Conservation (phyloP, 2,797 vertebrate genomes). For the Mallotus villosus region DNA sequence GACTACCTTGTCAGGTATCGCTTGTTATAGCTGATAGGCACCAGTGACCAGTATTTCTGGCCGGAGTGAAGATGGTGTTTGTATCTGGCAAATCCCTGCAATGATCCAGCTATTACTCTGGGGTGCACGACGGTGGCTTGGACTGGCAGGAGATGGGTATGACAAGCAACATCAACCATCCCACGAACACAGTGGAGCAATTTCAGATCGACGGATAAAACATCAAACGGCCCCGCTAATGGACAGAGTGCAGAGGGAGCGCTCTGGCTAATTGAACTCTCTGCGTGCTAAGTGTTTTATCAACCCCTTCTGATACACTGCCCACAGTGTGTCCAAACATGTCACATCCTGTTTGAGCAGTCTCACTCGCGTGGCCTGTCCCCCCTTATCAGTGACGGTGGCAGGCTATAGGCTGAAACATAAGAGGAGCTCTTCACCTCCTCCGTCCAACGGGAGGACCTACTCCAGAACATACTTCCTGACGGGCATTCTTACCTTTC, state of each 20-base stretch:
- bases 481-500: conserved; percentile 44
- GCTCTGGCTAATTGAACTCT: conserved; percentile 11
- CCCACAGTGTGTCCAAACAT: background rate
- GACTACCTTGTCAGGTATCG: background rate
- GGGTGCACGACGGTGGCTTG: background rate
- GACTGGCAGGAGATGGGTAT: background rate
- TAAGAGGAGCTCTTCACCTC: background rate
- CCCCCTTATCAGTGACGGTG: background rate
- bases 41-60: background rate
- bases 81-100: conserved; percentile 7
- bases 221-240: conserved; percentile 27
- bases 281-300: conserved; percentile 9
- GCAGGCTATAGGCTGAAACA: background rate
- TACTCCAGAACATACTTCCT: conserved; percentile 26
- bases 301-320: background rate
- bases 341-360: conserved; percentile 4
- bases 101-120: conserved; percentile 1
- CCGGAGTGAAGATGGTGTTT: background rate
- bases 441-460: background rate
- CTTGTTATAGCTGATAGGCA: background rate
- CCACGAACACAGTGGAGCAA: background rate
- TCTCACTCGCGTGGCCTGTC: background rate
- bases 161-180: conserved; percentile 4
- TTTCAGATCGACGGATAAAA: conserved; percentile 8
- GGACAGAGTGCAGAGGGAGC: background rate